Conservation (phyloP, 2,113 vertebrate genomes). For the Neotoma lepida region DNA sequence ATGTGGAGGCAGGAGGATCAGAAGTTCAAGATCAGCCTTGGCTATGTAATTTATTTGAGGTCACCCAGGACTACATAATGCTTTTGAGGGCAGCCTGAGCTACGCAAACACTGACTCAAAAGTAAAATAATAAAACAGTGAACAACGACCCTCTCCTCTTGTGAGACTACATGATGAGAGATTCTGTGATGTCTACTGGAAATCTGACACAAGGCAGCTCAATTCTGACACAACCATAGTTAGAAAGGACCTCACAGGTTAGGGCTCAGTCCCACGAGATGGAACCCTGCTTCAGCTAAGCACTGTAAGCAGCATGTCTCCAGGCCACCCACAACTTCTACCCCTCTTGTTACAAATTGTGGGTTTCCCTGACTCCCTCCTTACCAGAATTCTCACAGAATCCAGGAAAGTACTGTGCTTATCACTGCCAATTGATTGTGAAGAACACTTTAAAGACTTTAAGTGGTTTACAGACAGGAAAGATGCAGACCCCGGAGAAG, state of each 20-base stretch:
- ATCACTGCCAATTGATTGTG: neutral
- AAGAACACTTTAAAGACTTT: neutral
- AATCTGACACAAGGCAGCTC: neutral
- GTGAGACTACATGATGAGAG: neutral
- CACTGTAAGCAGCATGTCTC: neutral
- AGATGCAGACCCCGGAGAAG: neutral
- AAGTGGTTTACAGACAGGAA: neutral
- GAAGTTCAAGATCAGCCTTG: neutral
- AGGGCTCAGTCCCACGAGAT: neutral
- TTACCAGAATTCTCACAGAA: neutral
- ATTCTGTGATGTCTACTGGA: neutral
- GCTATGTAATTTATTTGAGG: neutral
- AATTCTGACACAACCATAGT: neutral
- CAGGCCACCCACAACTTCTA: neutral
- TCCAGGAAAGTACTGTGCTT: neutral
- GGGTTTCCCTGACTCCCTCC: neutral
- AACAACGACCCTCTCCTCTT: too few species aligned
- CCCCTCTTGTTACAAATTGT: neutral
- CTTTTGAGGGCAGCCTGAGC: neutral
- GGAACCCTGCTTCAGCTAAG: neutral
- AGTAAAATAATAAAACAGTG: too few species aligned
- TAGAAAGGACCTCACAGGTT: neutral
- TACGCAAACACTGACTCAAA: neutral
- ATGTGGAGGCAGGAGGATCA: neutral
- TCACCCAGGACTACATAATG: neutral